Evolutionary conservation across 2,113 vertebrate genomes (phyloP).

Genomic region (Oreamnos americanus): DNA sequence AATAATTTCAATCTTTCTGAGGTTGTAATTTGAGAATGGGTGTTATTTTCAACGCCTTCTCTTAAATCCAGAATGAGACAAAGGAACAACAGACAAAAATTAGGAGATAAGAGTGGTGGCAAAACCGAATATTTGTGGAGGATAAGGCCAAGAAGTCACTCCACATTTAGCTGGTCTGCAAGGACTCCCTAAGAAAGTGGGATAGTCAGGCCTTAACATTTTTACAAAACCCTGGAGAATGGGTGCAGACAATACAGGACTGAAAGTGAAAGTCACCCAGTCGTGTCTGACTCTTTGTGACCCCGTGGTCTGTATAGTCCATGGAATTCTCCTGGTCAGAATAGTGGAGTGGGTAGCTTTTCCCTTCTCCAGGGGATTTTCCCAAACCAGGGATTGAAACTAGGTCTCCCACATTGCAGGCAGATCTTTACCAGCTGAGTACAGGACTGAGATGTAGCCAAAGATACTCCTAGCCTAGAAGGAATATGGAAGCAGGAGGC

Average conservation of each 20-base stretch:
- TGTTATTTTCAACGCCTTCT: neutral
- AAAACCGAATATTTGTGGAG: neutral
- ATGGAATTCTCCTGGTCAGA: neutral
- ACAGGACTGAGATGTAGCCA: rapidly evolving
- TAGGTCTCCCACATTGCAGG: neutral
- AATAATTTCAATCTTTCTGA: neutral
- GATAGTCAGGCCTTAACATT: neutral
- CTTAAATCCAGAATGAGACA: neutral
- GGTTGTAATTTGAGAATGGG: neutral
- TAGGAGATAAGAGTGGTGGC: neutral
- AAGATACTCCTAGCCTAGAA: neutral
- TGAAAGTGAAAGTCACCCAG: neutral
- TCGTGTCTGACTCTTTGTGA: neutral
- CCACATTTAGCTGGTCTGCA: neutral
- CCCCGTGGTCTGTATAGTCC: neutral
- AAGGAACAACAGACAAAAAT: neutral
- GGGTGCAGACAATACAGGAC: neutral
- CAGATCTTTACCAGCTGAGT: neutral
- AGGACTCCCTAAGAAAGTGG: rapidly evolving
- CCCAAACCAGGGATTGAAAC: neutral
- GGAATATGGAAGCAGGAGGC: rapidly evolving
- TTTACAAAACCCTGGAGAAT: neutral
- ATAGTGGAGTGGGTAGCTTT: neutral
- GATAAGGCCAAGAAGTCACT: neutral
- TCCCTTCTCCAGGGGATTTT: neutral